Evolutionary conservation across 92 coral and sea anemone genomes (phyloP).

Genomic region (Zoanthus gigantus): DNA sequence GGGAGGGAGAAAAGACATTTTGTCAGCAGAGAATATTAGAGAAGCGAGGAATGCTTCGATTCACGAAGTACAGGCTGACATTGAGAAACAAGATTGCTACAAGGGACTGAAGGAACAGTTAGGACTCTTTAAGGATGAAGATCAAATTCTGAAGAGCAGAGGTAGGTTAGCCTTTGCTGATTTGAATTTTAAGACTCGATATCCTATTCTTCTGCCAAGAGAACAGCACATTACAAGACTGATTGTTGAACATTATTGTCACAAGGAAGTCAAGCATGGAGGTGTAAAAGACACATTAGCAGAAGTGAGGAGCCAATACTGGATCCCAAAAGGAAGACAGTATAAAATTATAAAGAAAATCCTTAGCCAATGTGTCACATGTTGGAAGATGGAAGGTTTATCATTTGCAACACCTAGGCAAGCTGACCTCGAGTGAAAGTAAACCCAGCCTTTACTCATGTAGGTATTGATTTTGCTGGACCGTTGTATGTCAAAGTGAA

Average conservation of each 20-base stretch:
- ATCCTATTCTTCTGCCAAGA: slow-evolving; percentile 62
- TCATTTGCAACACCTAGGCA: slow-evolving; percentile 26
- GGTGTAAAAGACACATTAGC: slow-evolving; percentile 42
- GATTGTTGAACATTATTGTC: slow-evolving; percentile 41
- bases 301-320: slow-evolving; percentile 41
- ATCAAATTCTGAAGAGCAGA: slow-evolving; percentile 54
- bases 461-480: slow-evolving; percentile 56
- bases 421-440: slow-evolving; percentile 34
- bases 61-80: slow-evolving; percentile 54
- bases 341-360: slow-evolving; percentile 36
- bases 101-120: slow-evolving; percentile 58
- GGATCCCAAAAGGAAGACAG: slow-evolving; percentile 48
- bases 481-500: slow-evolving; percentile 45
- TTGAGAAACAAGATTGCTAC: slow-evolving; percentile 39
- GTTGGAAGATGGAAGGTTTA: slow-evolving; percentile 32
- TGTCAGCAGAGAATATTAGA: slow-evolving; percentile 21
- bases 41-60: slow-evolving; percentile 59
- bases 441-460: slow-evolving; percentile 40
- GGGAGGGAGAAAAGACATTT: not conserved
- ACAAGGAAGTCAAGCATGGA: slow-evolving; percentile 48
- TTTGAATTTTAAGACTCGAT: slow-evolving; percentile 29
- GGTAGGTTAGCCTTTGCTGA: slow-evolving; percentile 48
- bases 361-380: slow-evolving; percentile 33
- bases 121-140: slow-evolving; percentile 62
- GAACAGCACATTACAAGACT: slow-evolving; percentile 58